Evolutionary conservation across 1,140 invertebrate genomes (phyloP).

Genomic region (Orchestia grillus): DNA sequence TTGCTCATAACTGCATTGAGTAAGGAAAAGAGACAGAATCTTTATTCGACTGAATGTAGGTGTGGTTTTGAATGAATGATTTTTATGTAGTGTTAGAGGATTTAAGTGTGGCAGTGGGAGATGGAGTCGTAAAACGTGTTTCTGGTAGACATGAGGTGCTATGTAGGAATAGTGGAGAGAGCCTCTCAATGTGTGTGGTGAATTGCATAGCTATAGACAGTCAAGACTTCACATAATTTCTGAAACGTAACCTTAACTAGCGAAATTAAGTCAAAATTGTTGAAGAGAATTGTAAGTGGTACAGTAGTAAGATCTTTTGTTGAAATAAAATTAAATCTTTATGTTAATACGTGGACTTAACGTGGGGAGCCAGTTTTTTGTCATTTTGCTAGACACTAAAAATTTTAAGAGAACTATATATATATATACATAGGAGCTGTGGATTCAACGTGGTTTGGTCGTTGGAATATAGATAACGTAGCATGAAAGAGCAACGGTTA

Average conservation of each 20-base stretch:
- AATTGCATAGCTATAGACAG: not conserved
- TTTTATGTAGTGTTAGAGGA: not conserved
- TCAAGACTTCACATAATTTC: not conserved
- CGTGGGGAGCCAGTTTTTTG: too few species aligned
- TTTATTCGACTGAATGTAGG: not conserved
- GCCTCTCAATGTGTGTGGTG: not conserved
- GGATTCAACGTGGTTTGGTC: too few species aligned
- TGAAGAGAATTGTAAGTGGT: too few species aligned
- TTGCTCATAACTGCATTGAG: not conserved
- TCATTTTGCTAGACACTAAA: too few species aligned
- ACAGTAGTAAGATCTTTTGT: too few species aligned
- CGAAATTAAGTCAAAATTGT: too few species aligned
- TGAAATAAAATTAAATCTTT: too few species aligned
- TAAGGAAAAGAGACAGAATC: not conserved
- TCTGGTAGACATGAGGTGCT: not conserved
- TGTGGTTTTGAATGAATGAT: not conserved
- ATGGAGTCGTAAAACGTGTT: not conserved
- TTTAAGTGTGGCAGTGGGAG: not conserved
- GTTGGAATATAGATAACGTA: too few species aligned
- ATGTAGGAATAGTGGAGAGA: not conserved
- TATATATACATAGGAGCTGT: too few species aligned
- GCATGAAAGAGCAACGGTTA: too few species aligned
- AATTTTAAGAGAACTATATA: too few species aligned
- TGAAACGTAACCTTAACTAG: not conserved
- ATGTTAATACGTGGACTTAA: too few species aligned